Evolutionary conservation across 1,140 invertebrate species (phyloP), one percentile per base, ranked within the genome.

Genomic region (Periplaneta americana): DNA sequence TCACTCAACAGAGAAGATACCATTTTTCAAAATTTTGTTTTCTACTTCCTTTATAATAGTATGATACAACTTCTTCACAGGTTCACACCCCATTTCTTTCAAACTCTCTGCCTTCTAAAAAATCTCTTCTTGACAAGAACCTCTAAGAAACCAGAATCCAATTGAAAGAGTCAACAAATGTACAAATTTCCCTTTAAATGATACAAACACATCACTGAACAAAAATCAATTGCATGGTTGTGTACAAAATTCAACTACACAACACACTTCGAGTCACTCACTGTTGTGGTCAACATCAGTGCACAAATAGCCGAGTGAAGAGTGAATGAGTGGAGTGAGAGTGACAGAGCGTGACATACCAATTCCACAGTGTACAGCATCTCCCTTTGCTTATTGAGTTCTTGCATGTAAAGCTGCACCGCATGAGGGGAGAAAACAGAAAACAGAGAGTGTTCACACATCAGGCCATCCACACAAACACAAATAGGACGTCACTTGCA

Each of bases 301-400:
- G 48, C 48, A 66, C 48, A 66, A 66, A 48, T n/a, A 75, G 28
- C 74, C 31, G 32, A 78, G 39, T 48, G 39, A 48, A 48, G 39
- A 18, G 39, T 18, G 37, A 81, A 18, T 39, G 80, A 75, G 39
- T 48, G 39, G n/a, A 48, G 39, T 48, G 39, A 48, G 37, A 81
- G 34, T 39, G 80, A 75, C 18, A 78, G 75, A 74, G 77, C 28
- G 37, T 31, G 80, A 87, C 93, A 91, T 94, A 95, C 94, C 94
- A 95, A 90, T 91, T 95, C 94, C 87, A 95, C 94, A 89, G 94
- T 94, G 90, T 95, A 93, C 88, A 95, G 91, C 90, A 95, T 92
- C 90, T 96, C 94, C 90, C 93, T 92, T 89, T 95, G 94, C 91
- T 95, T 95, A 91, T 92, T 95, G 90, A 97, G 93, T 93, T 97